Conservation (phyloP, 2,888 invertebrate species). For the Parochlus steinenii region DNA sequence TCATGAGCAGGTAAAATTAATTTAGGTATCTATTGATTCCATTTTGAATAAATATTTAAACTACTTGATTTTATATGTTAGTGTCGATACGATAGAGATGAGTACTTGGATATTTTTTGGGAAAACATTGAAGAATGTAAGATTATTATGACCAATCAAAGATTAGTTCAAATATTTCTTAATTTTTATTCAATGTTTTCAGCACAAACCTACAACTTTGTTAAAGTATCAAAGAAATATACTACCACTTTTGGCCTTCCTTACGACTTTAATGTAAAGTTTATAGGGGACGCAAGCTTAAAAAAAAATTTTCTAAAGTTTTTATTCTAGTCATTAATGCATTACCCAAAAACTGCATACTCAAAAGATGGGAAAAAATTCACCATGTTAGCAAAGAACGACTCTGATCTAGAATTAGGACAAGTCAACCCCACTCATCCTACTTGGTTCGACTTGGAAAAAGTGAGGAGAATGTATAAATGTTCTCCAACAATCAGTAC, state of each 20-base stretch:
- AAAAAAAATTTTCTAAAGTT: too few relatives aligned
- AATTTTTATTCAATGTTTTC: slow-evolving; percentile 6
- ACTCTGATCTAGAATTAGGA: slow-evolving; percentile 21
- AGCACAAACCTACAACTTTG: slow-evolving; percentile 19
- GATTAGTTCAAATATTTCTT: background rate
- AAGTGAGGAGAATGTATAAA: slow-evolving; percentile 25
- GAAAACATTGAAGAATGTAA: slow-evolving; percentile 22
- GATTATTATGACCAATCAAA: background rate
- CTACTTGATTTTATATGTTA: too few relatives aligned
- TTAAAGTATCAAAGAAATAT: slow-evolving; percentile 18
- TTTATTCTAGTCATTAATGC: too few relatives aligned
- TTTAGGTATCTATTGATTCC: too few relatives aligned
- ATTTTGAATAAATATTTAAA: too few relatives aligned
- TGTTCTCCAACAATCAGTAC: slow-evolving; percentile 27
- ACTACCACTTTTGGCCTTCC: slow-evolving; percentile 15
- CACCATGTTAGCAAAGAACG: slow-evolving; percentile 15
- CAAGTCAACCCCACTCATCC: slow-evolving; percentile 22
- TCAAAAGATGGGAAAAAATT: slow-evolving; percentile 14
- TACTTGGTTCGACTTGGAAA: slow-evolving; percentile 22
- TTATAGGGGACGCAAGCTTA: too few relatives aligned
- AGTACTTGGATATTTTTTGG: slow-evolving; percentile 24
- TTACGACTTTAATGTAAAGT: slow-evolving; percentile 17
- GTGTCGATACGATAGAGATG: slow-evolving; percentile 25
- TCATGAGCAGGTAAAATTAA: too few relatives aligned
- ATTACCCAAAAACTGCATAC: slow-evolving; percentile 16